Percentiles rank a stretch among this genome's conserved stretches.
Conservation (phyloP, 2,113 vertebrate species). For the Callaeas wilsoni region DNA sequence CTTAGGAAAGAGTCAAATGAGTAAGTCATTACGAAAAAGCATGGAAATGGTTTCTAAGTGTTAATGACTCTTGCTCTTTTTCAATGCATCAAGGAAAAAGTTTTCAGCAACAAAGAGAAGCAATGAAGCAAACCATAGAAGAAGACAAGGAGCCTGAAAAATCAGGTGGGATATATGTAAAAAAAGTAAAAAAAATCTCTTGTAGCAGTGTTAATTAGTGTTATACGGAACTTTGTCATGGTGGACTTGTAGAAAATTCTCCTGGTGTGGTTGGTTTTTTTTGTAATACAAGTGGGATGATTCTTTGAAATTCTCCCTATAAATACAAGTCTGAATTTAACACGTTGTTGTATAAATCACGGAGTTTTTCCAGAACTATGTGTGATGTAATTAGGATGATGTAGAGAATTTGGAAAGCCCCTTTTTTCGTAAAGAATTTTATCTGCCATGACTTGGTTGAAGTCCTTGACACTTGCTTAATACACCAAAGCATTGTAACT, state of each 20-base stretch:
- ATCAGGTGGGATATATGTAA: constrained; percentile 79
- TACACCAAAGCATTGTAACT: not conserved
- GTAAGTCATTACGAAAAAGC: not conserved
- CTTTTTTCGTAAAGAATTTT: not conserved
- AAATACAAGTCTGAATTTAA: not conserved
- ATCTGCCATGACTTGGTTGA: not conserved
- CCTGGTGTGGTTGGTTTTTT: accelerated
- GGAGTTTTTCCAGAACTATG: not conserved
- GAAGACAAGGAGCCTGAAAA: constrained; percentile 91
- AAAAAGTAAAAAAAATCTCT: not conserved
- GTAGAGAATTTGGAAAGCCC: not conserved
- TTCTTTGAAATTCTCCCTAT: not conserved
- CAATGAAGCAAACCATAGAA: constrained; percentile 90
- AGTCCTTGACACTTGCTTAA: not conserved
- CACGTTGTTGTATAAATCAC: not conserved
- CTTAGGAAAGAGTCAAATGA: not conserved
- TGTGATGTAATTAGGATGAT: not conserved
- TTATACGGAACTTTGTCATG: not conserved
- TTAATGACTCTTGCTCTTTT: not conserved
- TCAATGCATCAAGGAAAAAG: constrained; percentile 80
- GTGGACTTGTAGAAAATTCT: not conserved
- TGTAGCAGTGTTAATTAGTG: not conserved
- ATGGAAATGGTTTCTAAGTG: not conserved
- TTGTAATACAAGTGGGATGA: not conserved
- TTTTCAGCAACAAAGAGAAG: constrained; percentile 96